Percentiles rank a stretch among this genome's conserved stretches.
phyloP scores from a whole-genome alignment of 2,797 vertebrate species.

The Syndactyla subalaris region DNA sequence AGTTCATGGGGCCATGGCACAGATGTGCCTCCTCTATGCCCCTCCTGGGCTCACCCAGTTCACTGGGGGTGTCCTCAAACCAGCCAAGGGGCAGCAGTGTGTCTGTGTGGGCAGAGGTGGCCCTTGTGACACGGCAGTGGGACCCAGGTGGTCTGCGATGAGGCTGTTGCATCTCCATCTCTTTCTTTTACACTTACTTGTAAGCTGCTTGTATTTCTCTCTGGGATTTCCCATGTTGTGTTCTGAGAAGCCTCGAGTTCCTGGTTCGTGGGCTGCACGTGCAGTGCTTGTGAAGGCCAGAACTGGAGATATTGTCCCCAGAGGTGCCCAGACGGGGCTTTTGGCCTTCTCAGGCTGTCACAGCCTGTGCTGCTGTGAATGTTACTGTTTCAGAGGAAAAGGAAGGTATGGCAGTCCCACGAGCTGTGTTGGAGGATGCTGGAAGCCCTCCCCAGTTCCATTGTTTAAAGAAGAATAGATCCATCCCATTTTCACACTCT shows the following conservation, averaged over 20 bases:
- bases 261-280: not conserved
- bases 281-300: not conserved
- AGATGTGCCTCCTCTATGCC: not conserved
- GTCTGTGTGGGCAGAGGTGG: not conserved
- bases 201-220: not conserved
- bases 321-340: not conserved
- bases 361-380: not conserved
- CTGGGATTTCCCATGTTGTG: not conserved
- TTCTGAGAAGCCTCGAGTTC: not conserved
- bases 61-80: rapidly evolving
- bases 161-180: not conserved
- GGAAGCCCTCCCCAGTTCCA: not conserved
- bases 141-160: not conserved
- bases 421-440: constrained; percentile 5
- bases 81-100: rapidly evolving
- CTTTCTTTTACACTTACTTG: not conserved
- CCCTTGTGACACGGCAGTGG: not conserved
- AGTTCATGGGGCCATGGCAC: rapidly evolving
- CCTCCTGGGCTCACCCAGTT: not conserved
- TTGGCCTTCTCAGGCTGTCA: not conserved
- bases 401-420: not conserved
- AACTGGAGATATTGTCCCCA: not conserved
- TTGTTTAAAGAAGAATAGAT: constrained; percentile 55
- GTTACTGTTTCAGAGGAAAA: not conserved
- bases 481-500: constrained; percentile 41